Evolutionary conservation across 2,797 vertebrate species (phyloP).

Genomic region (Cheirogaleus major): DNA sequence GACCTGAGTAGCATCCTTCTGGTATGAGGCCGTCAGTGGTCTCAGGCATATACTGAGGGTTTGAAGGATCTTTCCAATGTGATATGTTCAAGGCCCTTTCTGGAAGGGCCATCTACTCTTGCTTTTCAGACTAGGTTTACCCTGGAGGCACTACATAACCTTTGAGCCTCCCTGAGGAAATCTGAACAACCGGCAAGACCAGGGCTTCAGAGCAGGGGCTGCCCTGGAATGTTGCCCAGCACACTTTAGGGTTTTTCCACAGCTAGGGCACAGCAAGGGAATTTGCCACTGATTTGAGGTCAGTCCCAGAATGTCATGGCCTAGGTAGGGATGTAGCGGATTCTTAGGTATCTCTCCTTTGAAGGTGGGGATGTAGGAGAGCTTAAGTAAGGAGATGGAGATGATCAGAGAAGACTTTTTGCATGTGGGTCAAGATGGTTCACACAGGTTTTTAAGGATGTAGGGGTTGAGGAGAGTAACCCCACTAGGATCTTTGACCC

Average conservation of each 20-base stretch:
- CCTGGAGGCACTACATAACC: background rate
- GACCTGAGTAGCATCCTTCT: slow-evolving; percentile 41
- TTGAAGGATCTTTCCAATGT: background rate
- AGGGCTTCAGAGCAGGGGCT: slow-evolving; percentile 6
- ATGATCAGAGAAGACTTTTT: slow-evolving; percentile 16
- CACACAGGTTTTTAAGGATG: background rate
- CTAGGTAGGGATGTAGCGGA: background rate
- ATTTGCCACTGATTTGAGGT: slow-evolving; percentile 21
- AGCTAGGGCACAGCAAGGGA: background rate
- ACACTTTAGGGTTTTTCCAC: slow-evolving; percentile 43
- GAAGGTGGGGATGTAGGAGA: background rate
- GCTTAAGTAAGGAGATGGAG: background rate
- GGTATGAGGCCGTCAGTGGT: background rate
- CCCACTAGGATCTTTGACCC: background rate
- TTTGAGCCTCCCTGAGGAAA: background rate
- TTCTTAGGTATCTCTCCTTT: background rate
- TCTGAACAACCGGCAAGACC: background rate
- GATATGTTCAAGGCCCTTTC: background rate
- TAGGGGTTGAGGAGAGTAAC: background rate
- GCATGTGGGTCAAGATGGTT: background rate
- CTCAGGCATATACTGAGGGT: background rate
- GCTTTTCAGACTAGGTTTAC: background rate
- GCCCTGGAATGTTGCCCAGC: slow-evolving; percentile 35
- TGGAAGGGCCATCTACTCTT: background rate
- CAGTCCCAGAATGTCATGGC: background rate